Evolutionary conservation across 2,888 invertebrate genomes (phyloP).

Genomic region (Eristalis arbustorum): DNA sequence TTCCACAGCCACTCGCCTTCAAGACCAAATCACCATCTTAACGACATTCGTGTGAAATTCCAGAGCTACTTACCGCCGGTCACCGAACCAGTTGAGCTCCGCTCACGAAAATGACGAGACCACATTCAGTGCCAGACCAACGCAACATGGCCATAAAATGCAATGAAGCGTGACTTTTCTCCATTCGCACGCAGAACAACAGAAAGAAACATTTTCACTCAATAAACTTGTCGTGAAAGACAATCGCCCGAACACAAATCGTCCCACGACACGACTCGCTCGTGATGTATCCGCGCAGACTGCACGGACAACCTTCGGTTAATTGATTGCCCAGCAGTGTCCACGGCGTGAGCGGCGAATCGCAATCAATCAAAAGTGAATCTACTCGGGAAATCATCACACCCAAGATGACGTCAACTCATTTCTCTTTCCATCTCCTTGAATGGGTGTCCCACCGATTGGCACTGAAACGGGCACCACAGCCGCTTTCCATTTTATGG

Average conservation of each 20-base stretch:
- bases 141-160: conserved; percentile 4
- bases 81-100: neutral
- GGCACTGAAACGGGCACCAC: conserved; percentile 1
- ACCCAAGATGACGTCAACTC: conserved; percentile 5
- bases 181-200: neutral
- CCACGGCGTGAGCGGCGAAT: neutral
- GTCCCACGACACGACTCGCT: neutral
- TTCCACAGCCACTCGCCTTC: no score
- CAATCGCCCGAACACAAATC: neutral
- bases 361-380: conserved; percentile 42
- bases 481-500: conserved; percentile 39
- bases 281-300: neutral
- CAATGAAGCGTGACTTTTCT: conserved; percentile 9
- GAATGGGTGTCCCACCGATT: neutral
- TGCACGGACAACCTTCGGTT: neutral
- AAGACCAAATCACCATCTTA: no score
- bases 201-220: neutral
- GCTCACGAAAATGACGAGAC: neutral
- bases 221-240: neutral
- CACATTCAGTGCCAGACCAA: neutral
- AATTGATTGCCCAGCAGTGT: conserved; percentile 21
- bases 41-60: no score
- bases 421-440: conserved; percentile 36
- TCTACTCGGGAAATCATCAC: conserved; percentile 10
- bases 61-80: no score